Evolutionary conservation across 2,113 vertebrate genomes (phyloP).

Genomic region (Eurypyga helias): DNA sequence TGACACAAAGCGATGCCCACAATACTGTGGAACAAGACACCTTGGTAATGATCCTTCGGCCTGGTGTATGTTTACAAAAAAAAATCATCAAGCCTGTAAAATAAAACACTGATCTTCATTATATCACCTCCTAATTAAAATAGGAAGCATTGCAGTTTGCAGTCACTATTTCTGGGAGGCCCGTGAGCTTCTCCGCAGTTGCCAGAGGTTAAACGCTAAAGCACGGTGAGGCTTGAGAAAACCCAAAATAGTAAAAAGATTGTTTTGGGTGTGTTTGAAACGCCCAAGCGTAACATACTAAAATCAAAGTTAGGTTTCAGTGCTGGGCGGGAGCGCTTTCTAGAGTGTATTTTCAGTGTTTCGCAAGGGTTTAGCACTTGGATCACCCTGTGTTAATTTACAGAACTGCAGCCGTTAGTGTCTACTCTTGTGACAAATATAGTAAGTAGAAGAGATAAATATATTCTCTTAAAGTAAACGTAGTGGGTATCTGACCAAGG

Average conservation of each 20-base stretch:
- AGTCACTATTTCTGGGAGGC: neutral
- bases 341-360: neutral
- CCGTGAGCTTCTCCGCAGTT: neutral
- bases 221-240: neutral
- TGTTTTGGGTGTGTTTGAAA: neutral
- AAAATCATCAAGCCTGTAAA: neutral
- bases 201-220: neutral
- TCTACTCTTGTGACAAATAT: neutral
- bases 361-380: neutral
- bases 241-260: neutral
- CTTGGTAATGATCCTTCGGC: neutral
- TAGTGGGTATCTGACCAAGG: neutral
- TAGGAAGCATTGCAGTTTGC: neutral
- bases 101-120: neutral
- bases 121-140: neutral
- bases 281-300: neutral
- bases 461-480: neutral
- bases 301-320: neutral
- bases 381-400: neutral
- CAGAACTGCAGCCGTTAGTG: neutral
- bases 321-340: neutral
- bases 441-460: neutral
- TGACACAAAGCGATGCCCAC: neutral
- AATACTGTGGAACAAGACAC: neutral
- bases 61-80: neutral